phyloP scores from a whole-genome alignment of 1,140 invertebrate species.

The Drosophila fuyamai region DNA sequence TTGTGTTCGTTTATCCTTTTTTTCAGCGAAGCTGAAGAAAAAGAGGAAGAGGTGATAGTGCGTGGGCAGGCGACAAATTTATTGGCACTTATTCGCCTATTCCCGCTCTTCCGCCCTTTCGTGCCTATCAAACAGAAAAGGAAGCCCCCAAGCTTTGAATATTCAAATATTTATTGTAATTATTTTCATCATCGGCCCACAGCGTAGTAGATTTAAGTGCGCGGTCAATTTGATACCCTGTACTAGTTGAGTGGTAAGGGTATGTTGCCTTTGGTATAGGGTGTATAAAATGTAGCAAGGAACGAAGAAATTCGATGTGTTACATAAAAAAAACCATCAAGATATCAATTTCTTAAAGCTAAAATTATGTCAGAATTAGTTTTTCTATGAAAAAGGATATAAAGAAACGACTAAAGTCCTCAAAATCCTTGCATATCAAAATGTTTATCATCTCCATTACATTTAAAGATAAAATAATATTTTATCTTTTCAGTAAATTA shows the following conservation, averaged over 20 bases:
- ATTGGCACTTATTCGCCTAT: conserved; percentile 45
- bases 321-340: too few species aligned
- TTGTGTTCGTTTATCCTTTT: conserved; percentile 52
- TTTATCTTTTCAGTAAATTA: too few species aligned
- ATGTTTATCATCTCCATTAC: too few species aligned
- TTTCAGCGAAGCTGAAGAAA: conserved; percentile 7
- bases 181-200: conserved; percentile 47
- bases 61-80: conserved; percentile 61
- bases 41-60: conserved; percentile 16
- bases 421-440: too few species aligned
- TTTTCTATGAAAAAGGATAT: too few species aligned
- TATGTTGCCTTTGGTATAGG: not conserved
- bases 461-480: too few species aligned
- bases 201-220: conserved; percentile 31
- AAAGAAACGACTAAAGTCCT: too few species aligned
- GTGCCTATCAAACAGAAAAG: conserved; percentile 18
- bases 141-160: conserved; percentile 37
- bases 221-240: conserved; percentile 30
- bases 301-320: too few species aligned
- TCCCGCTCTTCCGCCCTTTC: conserved; percentile 8
- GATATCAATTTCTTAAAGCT: too few species aligned
- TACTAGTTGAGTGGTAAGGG: not conserved
- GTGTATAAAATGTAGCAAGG: too few species aligned
- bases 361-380: too few species aligned
- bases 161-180: conserved; percentile 57